These are phyloP conservation scores for Epinotia ramella DNA, from an alignment of 2,888 invertebrate species.

Conservation along the genomic window DNA sequence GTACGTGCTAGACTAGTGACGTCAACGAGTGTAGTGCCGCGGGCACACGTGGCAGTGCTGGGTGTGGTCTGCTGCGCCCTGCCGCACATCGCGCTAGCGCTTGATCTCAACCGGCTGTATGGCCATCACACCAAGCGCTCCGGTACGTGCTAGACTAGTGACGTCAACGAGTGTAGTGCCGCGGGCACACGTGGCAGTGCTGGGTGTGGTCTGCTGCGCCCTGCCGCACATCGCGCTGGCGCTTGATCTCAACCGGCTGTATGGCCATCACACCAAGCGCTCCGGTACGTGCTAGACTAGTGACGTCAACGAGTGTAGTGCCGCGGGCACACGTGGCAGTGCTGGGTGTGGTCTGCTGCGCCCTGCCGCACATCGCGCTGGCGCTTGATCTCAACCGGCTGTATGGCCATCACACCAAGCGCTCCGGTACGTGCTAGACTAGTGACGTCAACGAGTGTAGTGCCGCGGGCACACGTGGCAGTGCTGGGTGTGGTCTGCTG, in stretches of 20 bases:
- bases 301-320: conserved; percentile 48
- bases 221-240: conserved; percentile 88
- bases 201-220: conserved; percentile 87
- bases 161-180: conserved; percentile 52
- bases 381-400: conserved; percentile 93
- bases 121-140: conserved; percentile 91
- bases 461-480: conserved; percentile 75
- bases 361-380: conserved; percentile 87
- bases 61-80: conserved; percentile 87
- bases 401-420: conserved; percentile 91
- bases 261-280: conserved; percentile 91
- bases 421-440: conserved; percentile 86
- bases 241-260: conserved; percentile 92
- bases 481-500: conserved; percentile 87
- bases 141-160: conserved; percentile 80
- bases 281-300: conserved; percentile 84
- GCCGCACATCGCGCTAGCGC: conserved; percentile 88
- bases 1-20: conserved; percentile 60
- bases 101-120: conserved; percentile 93
- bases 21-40: conserved; percentile 56
- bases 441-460: background rate
- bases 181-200: conserved; percentile 78
- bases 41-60: conserved; percentile 78
- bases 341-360: conserved; percentile 86
- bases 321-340: conserved; percentile 78